A percentile compares a stretch with the other conserved stretches of the same genome.
Conservation (phyloP, 2,888 invertebrate genomes). For the Tipula lateralis region DNA sequence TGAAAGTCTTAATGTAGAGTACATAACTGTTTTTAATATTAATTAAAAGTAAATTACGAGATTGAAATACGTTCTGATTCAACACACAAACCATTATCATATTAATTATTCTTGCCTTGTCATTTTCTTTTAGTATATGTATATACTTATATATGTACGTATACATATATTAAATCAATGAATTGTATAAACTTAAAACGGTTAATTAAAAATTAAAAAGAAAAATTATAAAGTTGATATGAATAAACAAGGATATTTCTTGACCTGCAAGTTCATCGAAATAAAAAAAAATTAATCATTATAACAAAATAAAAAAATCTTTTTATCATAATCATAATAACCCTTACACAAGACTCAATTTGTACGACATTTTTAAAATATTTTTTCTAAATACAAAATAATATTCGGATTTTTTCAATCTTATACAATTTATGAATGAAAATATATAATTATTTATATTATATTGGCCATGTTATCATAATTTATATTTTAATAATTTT, state of each 20-base stretch:
- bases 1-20: not conserved
- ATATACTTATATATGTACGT: too few species aligned
- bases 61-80: not conserved
- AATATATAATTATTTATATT: too few species aligned
- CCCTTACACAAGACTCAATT: not conserved
- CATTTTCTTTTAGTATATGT: not conserved
- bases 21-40: not conserved
- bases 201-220: not conserved
- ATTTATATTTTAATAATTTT: not conserved
- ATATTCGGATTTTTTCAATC: not conserved
- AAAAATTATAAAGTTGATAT: not conserved
- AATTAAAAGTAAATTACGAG: not conserved
- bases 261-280: not conserved
- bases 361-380: not conserved
- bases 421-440: not conserved
- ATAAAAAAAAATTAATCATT: not conserved
- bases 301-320: not conserved
- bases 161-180: too few species aligned
- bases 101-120: not conserved
- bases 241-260: not conserved
- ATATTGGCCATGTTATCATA: not conserved
- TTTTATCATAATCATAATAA: conserved; percentile 12
- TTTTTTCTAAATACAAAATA: not conserved
- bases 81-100: not conserved
- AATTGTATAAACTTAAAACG: not conserved